A percentile compares a stretch with the other conserved stretches of the same genome.
These are phyloP conservation scores for Listrodromus nycthemerus DNA, from an alignment of 2,888 invertebrate genomes.

Conservation along the genomic window DNA sequence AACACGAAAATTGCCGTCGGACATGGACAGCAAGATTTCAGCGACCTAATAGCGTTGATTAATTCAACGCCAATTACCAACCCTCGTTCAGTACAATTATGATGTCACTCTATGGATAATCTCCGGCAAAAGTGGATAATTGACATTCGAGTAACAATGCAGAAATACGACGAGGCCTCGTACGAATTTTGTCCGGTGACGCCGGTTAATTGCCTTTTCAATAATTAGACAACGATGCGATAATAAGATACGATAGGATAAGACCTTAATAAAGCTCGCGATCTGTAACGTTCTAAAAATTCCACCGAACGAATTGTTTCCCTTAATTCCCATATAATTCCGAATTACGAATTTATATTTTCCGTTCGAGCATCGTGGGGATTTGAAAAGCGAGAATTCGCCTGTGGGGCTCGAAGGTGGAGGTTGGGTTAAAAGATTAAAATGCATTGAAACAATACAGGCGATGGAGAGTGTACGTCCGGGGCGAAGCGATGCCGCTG, in stretches of 20 bases:
- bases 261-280: not conserved
- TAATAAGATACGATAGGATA: not conserved
- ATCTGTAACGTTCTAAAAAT: not conserved
- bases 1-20: not conserved
- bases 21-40: not conserved
- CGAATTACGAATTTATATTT: conserved; percentile 10
- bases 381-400: conserved; percentile 37
- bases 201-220: not conserved
- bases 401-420: not conserved
- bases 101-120: not conserved
- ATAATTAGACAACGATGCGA: not conserved
- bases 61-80: not conserved
- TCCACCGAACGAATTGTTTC: not conserved
- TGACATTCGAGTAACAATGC: no score
- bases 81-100: not conserved
- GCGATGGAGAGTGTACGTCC: conserved; percentile 38
- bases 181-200: not conserved
- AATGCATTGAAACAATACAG: conserved; percentile 60
- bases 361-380: not conserved
- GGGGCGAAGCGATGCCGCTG: conserved; percentile 56
- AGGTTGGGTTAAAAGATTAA: conserved; percentile 51
- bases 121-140: no score
- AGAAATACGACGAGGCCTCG: not conserved
- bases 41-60: not conserved
- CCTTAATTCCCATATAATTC: not conserved